A percentile compares a stretch with the other conserved stretches of the same genome.
Conservation (phyloP, 1,140 invertebrate genomes). For the Anastatus disparis region DNA sequence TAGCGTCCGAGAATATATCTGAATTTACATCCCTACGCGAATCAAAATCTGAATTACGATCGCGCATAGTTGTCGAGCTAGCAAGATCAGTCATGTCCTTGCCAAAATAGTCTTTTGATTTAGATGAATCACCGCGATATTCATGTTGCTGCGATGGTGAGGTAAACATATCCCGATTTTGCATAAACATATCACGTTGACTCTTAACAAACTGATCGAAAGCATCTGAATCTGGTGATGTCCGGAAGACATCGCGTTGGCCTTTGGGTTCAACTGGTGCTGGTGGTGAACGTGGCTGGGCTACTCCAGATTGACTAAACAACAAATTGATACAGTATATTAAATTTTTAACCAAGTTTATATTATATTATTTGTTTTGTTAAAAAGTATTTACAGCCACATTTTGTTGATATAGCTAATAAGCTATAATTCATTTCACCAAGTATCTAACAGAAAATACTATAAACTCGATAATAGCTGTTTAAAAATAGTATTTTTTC, state of each 20-base stretch:
- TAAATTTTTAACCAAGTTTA: too few species aligned
- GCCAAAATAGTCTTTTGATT: conserved; percentile 62
- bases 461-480: too few species aligned
- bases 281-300: conserved; percentile 70
- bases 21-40: conserved; percentile 60
- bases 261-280: conserved; percentile 77
- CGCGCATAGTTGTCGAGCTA: conserved; percentile 52
- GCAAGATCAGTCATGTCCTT: conserved; percentile 66
- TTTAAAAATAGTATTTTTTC: too few species aligned
- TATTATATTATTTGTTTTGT: too few species aligned
- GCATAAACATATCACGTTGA: conserved; percentile 63
- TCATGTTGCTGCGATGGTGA: conserved; percentile 46
- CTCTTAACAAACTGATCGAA: conserved; percentile 66
- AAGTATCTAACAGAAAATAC: too few species aligned
- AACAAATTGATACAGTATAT: too few species aligned
- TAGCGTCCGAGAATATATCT: conserved; percentile 61
- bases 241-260: conserved; percentile 71
- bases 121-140: conserved; percentile 40
- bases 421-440: too few species aligned
- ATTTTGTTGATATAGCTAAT: background rate
- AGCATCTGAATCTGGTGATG: conserved; percentile 74
- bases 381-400: too few species aligned
- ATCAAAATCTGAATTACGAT: conserved; percentile 57
- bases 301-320: conserved; percentile 61
- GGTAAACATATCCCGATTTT: conserved; percentile 60